phyloP scores from a whole-genome alignment of 2,888 invertebrate genomes.

The Molorchus minor region DNA sequence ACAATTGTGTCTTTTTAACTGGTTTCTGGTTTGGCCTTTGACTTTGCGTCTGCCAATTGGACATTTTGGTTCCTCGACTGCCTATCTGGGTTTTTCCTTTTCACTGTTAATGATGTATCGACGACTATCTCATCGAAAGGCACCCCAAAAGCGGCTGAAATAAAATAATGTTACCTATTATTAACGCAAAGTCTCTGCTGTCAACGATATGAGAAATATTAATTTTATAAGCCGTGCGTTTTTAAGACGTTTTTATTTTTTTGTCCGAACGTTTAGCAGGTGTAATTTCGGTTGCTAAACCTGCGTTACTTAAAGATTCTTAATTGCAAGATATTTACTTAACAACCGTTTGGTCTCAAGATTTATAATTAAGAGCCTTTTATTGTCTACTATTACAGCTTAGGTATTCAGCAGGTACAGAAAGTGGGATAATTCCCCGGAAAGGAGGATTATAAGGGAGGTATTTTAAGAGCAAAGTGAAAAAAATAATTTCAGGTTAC shows the following conservation, averaged over 20 bases:
- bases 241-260: too few relatives aligned
- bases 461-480: too few relatives aligned
- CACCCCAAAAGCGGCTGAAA: conserved; percentile 44
- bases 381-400: too few relatives aligned
- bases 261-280: too few relatives aligned
- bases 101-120: conserved; percentile 46
- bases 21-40: background rate
- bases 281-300: too few relatives aligned
- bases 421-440: too few relatives aligned
- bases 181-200: background rate
- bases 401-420: too few relatives aligned
- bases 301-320: too few relatives aligned
- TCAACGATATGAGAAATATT: background rate
- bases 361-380: too few relatives aligned
- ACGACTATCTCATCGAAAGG: conserved; percentile 49
- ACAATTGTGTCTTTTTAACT: conserved; percentile 1
- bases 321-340: background rate
- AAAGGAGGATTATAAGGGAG: too few relatives aligned
- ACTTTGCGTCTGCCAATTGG: background rate
- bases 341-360: too few relatives aligned
- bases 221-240: background rate
- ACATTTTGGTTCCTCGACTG: conserved; percentile 39
- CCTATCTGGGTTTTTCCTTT: conserved; percentile 41
- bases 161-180: background rate
- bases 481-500: too few relatives aligned